Base-by-base conservation (phyloP, 2,888 invertebrate genomes). In the Hyppa rectilinea region DNA sequence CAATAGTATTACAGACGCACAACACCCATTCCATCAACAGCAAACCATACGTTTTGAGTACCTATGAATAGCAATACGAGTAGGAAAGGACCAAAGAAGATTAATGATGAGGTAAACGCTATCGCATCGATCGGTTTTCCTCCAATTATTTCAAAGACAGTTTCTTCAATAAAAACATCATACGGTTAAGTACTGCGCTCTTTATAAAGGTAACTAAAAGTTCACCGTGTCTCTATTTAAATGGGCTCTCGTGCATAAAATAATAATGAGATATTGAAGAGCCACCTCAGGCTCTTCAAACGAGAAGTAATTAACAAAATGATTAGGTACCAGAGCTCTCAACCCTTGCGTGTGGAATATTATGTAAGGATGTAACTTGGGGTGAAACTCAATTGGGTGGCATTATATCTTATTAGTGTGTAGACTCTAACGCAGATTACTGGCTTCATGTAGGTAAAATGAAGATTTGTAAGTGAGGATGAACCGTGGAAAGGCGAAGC, bases 211-310 rank as follows among this genome's bases (percentile, higher is more conserved):
- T 59, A 65, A 59, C 53, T 49, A 20, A 55, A 58, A 59, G 31
- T 65, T 52, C 59, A 26, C 50, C 45, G 66, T 61, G 61, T 72
- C 40, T 61, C 47, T 65, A 47, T 69, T 72, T 71, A 63, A 81
- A 66, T 43, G 56, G 53, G 56, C 56, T 69, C 55, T 78, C 73
- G 53, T 61, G 81, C 70, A 59, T 81, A 63, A 85, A 85, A 85
- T 85, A 85, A 83, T 83, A 85, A 85, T 78, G 75, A 83, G 78
- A 70, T 70, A 73, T 83, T 83, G 72, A 85, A 78, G 85, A 80
- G 74, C 66, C 61, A 52, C 65, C 67, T 61, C 69, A 53, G 60
- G 59, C 63, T 64, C 66, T 75, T 59, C n/a, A 72, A 76, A 80
- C 70, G 67, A 52, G 76, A 70, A 83, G 71, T 83, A 80, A 83